Evolutionary conservation across 1,140 invertebrate species (phyloP), one percentile per base, ranked within the genome.

Genomic region (Nixonia krombeini): DNA sequence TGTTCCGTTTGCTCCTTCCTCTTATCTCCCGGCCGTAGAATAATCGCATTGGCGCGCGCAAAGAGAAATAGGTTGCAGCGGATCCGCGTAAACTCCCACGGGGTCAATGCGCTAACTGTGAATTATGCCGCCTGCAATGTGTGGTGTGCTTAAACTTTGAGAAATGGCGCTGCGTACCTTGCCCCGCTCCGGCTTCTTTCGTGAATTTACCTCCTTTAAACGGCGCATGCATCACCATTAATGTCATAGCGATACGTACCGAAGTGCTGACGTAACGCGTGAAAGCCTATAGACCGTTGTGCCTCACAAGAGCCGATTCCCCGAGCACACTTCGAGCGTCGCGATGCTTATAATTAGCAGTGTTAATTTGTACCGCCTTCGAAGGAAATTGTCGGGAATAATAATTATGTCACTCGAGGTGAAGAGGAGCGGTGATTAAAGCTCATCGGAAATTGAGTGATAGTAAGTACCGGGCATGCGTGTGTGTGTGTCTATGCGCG

Each of bases 291-390:
- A 57, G 56, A 55, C 28, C 46, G 15, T 21, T 49, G 29, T 12
- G 10, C 9, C 21, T n/a, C n/a, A n/a, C n/a, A n/a, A n/a, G n/a
- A n/a, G n/a, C n/a, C n/a, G n/a, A n/a, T n/a, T n/a, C n/a, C n/a
- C n/a, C n/a, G n/a, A n/a, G n/a, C n/a, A n/a, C n/a, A n/a, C n/a
- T n/a, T n/a, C n/a, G n/a, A n/a, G n/a, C n/a, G n/a, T n/a, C n/a
- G n/a, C n/a, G 67, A 50, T 70, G 56, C 67, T 70, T 70, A 70
- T 70, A 70, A 70, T 70, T 64, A 70, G 67, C 47, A 53, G 41
- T 52, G 61, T 64, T 70, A 70, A 70, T 65, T 65, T 56, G 61
- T 70, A 42, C 61, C 57, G 50, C 53, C 67, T 65, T 65, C 56
- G 51, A 46, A 64, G 67, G 56, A 61, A 70, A 70, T 70, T 70